These are phyloP conservation scores for Tenualosa thibaudeaui DNA, from an alignment of 2,797 vertebrate species.

Conservation along the genomic window DNA sequence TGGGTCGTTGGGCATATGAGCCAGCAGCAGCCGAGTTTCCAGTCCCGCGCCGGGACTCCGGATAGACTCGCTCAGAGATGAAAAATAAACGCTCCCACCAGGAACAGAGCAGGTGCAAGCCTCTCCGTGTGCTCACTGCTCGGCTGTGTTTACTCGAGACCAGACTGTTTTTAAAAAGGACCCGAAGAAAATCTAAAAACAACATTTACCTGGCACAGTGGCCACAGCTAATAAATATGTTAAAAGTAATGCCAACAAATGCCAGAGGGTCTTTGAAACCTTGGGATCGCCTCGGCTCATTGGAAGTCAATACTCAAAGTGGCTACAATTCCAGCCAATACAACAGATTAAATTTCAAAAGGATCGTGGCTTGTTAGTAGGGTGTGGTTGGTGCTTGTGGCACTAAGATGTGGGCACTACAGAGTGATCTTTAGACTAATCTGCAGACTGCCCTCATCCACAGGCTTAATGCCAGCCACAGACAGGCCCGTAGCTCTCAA, in stretches of 20 bases:
- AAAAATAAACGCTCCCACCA: conserved; percentile 53
- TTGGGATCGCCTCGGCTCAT: background rate
- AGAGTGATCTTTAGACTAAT: conserved; percentile 1
- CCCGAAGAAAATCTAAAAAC: conserved; percentile 38
- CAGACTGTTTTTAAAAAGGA: conserved; percentile 40
- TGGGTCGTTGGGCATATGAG: background rate
- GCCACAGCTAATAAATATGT: conserved; percentile 6
- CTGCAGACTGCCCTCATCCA: background rate
- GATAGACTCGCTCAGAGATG: conserved; percentile 47
- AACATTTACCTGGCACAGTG: conserved; percentile 37
- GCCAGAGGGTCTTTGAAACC: background rate
- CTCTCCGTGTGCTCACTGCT: conserved; percentile 13
- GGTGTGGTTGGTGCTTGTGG: background rate
- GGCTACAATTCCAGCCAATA: conserved; percentile 1
- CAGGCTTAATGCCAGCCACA: background rate
- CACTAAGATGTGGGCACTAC: background rate
- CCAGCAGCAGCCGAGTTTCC: conserved; percentile 40
- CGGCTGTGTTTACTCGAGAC: conserved; percentile 33
- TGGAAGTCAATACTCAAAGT: background rate
- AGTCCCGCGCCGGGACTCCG: conserved; percentile 36
- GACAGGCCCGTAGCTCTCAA: background rate
- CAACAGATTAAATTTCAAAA: conserved; percentile 12
- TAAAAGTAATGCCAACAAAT: background rate
- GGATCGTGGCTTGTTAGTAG: background rate
- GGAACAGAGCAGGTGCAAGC: conserved; percentile 48